Percentiles rank a stretch among this genome's conserved stretches.
These are phyloP conservation scores for Nymphalis polychloros DNA, from an alignment of 2,888 invertebrate species.

Conservation along the genomic window DNA sequence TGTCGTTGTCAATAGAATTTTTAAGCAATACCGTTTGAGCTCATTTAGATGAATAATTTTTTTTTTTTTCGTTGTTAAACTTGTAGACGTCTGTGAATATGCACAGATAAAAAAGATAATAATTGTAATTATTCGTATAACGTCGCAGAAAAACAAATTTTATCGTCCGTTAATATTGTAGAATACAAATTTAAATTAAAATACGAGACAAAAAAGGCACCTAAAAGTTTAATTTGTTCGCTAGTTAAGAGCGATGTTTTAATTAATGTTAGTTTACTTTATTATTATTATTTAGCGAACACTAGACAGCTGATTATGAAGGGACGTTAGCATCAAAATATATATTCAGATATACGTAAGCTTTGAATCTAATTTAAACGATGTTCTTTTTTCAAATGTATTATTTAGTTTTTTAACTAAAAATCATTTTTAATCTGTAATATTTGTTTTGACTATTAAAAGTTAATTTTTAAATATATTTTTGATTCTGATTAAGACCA, in stretches of 20 bases:
- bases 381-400: neutral
- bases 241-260: slow-evolving; percentile 27
- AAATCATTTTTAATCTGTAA: neutral
- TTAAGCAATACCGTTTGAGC: too few relatives aligned
- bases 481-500: too few relatives aligned
- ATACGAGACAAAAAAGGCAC: slow-evolving; percentile 24
- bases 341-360: neutral
- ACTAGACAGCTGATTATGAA: slow-evolving; percentile 9
- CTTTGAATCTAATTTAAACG: slow-evolving; percentile 21
- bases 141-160: slow-evolving; percentile 10
- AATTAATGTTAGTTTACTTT: slow-evolving; percentile 31
- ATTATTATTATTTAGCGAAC: slow-evolving; percentile 8
- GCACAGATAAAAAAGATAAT: slow-evolving; percentile 3
- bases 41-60: too few relatives aligned
- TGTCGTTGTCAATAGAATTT: too few relatives aligned
- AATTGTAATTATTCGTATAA: neutral
- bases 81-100: neutral
- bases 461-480: neutral
- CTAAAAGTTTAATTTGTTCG: slow-evolving; percentile 27
- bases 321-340: slow-evolving; percentile 7
- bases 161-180: slow-evolving; percentile 15
- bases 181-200: slow-evolving; percentile 30
- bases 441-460: too few relatives aligned
- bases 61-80: too few relatives aligned
- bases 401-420: neutral